Conservation (phyloP, 2,113 vertebrate species). For the Ptilorrhoa leucosticta region DNA sequence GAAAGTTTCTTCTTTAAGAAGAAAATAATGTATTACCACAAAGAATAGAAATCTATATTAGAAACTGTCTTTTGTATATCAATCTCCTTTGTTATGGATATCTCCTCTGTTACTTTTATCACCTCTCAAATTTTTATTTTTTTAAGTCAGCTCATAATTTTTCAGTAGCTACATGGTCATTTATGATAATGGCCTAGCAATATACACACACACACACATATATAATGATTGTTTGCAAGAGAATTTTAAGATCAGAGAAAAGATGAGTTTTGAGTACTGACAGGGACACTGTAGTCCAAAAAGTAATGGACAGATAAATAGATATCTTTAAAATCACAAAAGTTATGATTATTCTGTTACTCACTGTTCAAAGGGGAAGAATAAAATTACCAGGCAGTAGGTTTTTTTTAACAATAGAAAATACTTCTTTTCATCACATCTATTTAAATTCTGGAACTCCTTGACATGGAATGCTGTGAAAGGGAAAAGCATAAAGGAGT, state of each 20-base stretch:
- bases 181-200: neutral
- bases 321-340: neutral
- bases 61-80: neutral
- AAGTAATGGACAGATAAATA: neutral
- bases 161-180: neutral
- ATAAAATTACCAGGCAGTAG: conserved; percentile 17
- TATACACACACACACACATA: fast-evolving
- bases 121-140: neutral
- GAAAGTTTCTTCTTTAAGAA: neutral
- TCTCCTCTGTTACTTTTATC: neutral
- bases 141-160: neutral
- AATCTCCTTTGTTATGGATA: neutral
- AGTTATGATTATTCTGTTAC: conserved; percentile 28
- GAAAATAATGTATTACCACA: neutral
- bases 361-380: neutral
- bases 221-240: neutral
- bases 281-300: neutral
- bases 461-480: neutral
- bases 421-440: conserved; percentile 1
- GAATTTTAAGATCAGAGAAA: neutral
- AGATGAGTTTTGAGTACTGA: neutral
- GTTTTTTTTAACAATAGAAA: conserved; percentile 33
- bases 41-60: conserved; percentile 37
- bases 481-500: neutral
- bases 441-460: conserved; percentile 29